These are phyloP conservation scores for Rhagonycha fulva DNA, from an alignment of 2,888 invertebrate genomes.

Conservation along the genomic window DNA sequence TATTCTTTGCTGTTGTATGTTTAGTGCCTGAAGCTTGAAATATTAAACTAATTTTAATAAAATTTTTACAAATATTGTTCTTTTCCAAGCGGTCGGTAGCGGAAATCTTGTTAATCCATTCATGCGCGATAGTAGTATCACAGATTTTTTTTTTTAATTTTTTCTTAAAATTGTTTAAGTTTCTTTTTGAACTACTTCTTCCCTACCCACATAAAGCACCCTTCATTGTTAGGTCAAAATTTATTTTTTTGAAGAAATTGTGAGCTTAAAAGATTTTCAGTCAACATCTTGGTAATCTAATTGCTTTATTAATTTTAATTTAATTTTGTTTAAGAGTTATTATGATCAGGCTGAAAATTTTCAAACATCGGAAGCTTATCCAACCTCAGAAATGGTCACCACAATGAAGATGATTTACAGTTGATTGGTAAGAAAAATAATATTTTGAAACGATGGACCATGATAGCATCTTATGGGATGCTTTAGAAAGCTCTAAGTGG, in stretches of 20 bases:
- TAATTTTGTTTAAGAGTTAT: slow-evolving; percentile 44
- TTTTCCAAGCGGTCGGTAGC: too few relatives aligned
- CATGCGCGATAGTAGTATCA: too few relatives aligned
- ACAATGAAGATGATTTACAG: slow-evolving; percentile 68
- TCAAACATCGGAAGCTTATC: slow-evolving; percentile 53
- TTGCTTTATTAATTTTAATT: neutral
- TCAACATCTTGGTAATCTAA: too few relatives aligned
- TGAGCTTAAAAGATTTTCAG: neutral
- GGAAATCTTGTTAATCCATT: too few relatives aligned
- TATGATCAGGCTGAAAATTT: slow-evolving; percentile 54
- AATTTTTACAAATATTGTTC: too few relatives aligned
- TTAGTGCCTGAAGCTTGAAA: too few relatives aligned
- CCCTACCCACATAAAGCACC: too few relatives aligned
- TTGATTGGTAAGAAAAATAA: slow-evolving; percentile 66
- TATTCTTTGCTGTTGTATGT: too few relatives aligned
- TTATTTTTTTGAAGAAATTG: neutral
- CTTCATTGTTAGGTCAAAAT: neutral
- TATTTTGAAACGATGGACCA: slow-evolving; percentile 68
- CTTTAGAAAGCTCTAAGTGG: slow-evolving; percentile 83
- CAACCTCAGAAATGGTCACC: slow-evolving; percentile 35
- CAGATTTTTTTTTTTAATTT: too few relatives aligned
- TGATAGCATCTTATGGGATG: slow-evolving; percentile 80
- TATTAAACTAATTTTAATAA: too few relatives aligned
- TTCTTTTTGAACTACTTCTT: neutral
- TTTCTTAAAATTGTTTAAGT: too few relatives aligned